Evolutionary conservation across 2,113 vertebrate genomes (phyloP).

Genomic region (Burhinus oedicnemus): DNA sequence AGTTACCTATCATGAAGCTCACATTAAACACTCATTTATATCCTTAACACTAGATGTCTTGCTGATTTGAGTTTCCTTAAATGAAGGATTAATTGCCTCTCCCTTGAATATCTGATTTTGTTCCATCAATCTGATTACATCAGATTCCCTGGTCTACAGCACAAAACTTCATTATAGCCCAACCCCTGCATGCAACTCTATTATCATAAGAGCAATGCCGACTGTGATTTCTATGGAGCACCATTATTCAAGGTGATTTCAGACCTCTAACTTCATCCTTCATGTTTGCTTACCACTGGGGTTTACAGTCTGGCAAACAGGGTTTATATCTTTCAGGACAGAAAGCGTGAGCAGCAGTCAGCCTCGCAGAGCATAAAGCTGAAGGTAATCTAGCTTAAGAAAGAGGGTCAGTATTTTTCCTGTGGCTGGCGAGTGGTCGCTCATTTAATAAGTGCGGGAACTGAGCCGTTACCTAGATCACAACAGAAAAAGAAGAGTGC

Average conservation of each 20-base stretch:
- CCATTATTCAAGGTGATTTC: conserved; percentile 2
- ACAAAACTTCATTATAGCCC: conserved; percentile 58
- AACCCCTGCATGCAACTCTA: conserved; percentile 17
- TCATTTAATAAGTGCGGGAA: not conserved
- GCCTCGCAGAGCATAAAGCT: not conserved
- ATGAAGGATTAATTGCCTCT: conserved; percentile 59
- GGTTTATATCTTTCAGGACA: not conserved
- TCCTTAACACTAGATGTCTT: conserved; percentile 25
- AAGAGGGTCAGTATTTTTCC: not conserved
- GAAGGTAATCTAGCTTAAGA: not conserved
- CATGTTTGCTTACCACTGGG: not conserved
- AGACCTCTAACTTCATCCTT: not conserved
- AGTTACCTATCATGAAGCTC: conserved; percentile 32
- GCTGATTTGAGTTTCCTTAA: conserved; percentile 46
- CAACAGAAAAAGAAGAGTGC: not conserved
- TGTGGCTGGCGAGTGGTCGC: not conserved
- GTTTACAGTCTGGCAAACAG: not conserved
- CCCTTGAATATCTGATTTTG: conserved; percentile 16
- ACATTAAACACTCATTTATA: conserved; percentile 55
- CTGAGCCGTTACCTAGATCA: too few species aligned
- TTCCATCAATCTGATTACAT: conserved; percentile 59
- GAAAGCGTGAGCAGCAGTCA: conserved; percentile 37
- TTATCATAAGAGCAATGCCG: conserved; percentile 39
- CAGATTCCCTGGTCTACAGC: conserved; percentile 29
- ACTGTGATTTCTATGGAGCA: not conserved